Evolutionary conservation across 2,113 vertebrate genomes (phyloP).

Genomic region (Himantopus leucocephalus): DNA sequence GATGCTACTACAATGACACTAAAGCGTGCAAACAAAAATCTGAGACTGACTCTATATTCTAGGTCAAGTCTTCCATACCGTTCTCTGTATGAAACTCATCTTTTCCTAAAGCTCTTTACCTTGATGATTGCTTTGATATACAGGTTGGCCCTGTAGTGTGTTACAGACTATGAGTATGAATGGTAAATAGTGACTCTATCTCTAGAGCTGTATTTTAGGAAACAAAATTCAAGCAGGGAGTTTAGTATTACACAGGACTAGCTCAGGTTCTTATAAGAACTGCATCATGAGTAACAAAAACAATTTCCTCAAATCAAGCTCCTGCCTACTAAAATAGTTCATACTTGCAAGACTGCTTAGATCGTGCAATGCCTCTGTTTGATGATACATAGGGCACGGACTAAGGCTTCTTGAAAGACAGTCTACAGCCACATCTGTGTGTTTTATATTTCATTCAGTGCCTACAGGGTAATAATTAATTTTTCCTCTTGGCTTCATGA

Average conservation of each 20-base stretch:
- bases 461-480: neutral
- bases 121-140: neutral
- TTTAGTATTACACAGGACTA: neutral
- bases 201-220: neutral
- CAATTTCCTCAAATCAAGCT: neutral
- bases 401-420: neutral
- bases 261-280: neutral
- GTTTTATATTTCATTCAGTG: neutral
- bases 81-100: neutral
- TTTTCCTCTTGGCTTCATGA: neutral
- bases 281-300: neutral
- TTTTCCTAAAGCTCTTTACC: neutral
- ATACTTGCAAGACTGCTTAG: neutral
- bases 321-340: neutral
- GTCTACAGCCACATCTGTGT: neutral
- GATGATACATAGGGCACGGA: neutral
- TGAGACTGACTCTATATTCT: neutral
- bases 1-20: neutral
- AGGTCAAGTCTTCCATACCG: neutral
- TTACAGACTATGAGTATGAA: neutral
- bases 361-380: neutral
- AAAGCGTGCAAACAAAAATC: neutral
- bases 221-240: neutral
- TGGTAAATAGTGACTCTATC: neutral
- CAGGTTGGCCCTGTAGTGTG: neutral